These are phyloP conservation scores for Congeria kusceri DNA, from an alignment of 2,888 invertebrate species.

Conservation along the genomic window DNA sequence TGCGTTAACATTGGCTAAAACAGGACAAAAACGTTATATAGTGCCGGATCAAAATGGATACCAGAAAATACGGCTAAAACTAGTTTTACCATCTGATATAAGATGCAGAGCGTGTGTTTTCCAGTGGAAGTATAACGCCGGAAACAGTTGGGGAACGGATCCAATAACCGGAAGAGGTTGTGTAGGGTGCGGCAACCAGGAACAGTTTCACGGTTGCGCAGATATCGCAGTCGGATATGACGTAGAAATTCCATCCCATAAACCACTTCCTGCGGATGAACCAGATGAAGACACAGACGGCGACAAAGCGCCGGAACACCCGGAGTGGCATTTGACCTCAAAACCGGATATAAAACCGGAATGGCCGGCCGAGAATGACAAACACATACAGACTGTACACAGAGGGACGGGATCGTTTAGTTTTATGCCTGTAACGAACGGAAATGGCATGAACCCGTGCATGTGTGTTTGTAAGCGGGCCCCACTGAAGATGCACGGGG, in stretches of 20 bases:
- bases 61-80: conserved; percentile 62
- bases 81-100: conserved; percentile 70
- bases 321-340: conserved; percentile 37
- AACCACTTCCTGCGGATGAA: conserved; percentile 60
- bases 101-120: conserved; percentile 75
- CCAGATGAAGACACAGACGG: conserved; percentile 35
- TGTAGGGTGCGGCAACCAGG: conserved; percentile 78
- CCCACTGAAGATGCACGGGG: conserved; percentile 52
- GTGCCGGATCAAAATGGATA: conserved; percentile 63
- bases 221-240: conserved; percentile 78
- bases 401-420: conserved; percentile 39
- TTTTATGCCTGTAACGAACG: conserved; percentile 59
- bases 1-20: conserved; percentile 61
- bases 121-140: conserved; percentile 81
- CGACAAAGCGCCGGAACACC: conserved; percentile 20
- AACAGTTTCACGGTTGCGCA: conserved; percentile 80
- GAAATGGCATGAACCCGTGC: conserved; percentile 57
- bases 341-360: conserved; percentile 21
- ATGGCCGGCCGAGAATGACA: conserved; percentile 27
- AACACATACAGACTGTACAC: conserved; percentile 25
- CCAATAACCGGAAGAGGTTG: conserved; percentile 64
- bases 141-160: conserved; percentile 79
- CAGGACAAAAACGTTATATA: conserved; percentile 56
- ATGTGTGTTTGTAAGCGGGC: conserved; percentile 63
- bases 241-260: conserved; percentile 54